Base-by-base conservation (phyloP, 2,888 invertebrate species). In the Pandemis corylana region DNA sequence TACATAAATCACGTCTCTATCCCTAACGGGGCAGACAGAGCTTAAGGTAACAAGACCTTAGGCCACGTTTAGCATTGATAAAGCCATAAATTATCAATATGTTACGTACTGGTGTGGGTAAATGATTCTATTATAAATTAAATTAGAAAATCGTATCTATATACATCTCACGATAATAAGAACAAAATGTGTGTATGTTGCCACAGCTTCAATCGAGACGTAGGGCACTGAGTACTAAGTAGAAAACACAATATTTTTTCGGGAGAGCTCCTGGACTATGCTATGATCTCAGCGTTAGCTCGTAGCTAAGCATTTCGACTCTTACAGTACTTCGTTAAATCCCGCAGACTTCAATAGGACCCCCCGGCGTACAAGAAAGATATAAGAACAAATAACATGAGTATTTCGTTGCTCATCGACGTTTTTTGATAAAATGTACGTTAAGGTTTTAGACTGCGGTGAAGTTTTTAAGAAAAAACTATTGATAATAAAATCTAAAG, bases 321-420 rank as follows among this genome's bases (percentile, higher is more conserved):
- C 20, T 41, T 61, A 66, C 49, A 72, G 12, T 72, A 72, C 59
- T 72, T 61, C 51, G 71, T 61, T 72, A 66, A 72, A 72, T 66
- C 46, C 65, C 49, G 59, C 49, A 66, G 71, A 66, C 61, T 66
- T 66, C 61, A 72, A 71, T 56, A 61, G 61, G 61, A 28, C 71
- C 71, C 71, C 67, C 61, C 61, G 66, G 71, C 66, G 51, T 61
- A 61, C 49, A 66, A 67, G 49, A 41, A 15, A 66, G 49, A 61
- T 72, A 61, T 61, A 56, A 65, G 71, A 41, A 61, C 59, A 61
- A 10, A 59, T 59, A 20, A 71, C 61, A 66, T 49, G 36, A 56
- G 20, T 20, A 41, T 59, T 15, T 44, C 12, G 53, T 15, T 51
- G 66, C 20, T 72, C 41, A 61, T 72, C 61, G 66, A 20, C 36